Conservation (phyloP, 2,797 vertebrate species). For the Acanthornis magna region DNA sequence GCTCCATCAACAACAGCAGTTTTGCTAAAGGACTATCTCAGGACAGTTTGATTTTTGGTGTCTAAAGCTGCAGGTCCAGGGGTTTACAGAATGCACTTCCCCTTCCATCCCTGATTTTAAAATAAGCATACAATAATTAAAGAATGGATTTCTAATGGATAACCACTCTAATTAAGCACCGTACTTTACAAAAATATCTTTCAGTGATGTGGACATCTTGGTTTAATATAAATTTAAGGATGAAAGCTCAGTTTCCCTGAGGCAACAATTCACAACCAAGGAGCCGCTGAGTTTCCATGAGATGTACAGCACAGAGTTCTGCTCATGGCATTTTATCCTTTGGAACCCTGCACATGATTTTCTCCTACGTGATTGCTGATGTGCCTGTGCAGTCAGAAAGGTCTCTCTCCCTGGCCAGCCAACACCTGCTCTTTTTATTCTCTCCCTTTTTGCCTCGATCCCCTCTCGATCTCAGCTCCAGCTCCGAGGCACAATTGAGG, state of each 20-base stretch:
- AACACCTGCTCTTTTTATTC: not conserved
- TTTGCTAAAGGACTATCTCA: not conserved
- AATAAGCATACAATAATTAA: not conserved
- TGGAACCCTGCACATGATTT: not conserved
- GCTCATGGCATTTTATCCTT: not conserved
- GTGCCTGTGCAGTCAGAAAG: not conserved
- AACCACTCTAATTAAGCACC: not conserved
- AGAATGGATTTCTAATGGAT: not conserved
- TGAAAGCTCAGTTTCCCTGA: not conserved
- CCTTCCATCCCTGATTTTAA: not conserved
- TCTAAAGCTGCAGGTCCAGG: not conserved
- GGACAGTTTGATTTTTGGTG: not conserved
- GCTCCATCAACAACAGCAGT: not conserved
- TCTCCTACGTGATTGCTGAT: too few relatives aligned
- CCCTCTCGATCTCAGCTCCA: not conserved
- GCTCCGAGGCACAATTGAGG: not conserved
- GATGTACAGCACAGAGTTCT: not conserved
- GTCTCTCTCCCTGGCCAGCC: not conserved
- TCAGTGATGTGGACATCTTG: not conserved
- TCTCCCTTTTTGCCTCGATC: too few relatives aligned
- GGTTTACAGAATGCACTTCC: not conserved
- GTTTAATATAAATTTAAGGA: not conserved
- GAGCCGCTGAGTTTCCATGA: not conserved
- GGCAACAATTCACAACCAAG: not conserved
- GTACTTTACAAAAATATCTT: not conserved